Evolutionary conservation across 37 sponge, comb jelly and placozoan species (phyloP).

Genomic region (Halisarca cf. caerulea): DNA sequence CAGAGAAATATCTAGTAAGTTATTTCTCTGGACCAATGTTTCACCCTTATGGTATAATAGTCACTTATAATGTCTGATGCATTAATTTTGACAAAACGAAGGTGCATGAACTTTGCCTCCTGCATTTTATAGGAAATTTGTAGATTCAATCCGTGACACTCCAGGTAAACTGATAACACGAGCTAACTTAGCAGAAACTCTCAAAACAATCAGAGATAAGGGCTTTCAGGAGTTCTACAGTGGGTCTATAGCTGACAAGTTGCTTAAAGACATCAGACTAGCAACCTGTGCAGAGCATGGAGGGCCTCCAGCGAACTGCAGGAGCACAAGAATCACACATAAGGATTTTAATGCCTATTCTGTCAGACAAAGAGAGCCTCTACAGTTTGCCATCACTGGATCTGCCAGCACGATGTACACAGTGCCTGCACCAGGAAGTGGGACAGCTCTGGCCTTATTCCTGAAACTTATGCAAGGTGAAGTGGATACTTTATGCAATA

Average conservation of each 20-base stretch:
- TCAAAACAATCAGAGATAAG: neutral
- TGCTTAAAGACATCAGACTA: neutral
- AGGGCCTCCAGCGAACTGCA: neutral
- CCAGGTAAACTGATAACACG: too few species aligned
- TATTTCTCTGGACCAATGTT: too few species aligned
- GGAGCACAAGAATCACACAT: neutral
- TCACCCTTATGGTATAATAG: too few species aligned
- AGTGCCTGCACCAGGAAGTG: neutral
- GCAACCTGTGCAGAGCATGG: neutral
- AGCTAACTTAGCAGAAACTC: neutral
- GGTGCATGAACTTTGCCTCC: too few species aligned
- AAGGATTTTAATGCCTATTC: neutral
- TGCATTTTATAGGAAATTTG: too few species aligned
- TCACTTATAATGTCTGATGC: too few species aligned
- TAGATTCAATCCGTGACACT: too few species aligned
- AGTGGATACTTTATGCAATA: too few species aligned
- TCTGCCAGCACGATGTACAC: neutral
- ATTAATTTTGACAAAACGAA: too few species aligned
- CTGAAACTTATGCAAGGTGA: neutral
- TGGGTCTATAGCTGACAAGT: neutral
- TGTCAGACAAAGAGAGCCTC: neutral
- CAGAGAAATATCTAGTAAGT: too few species aligned
- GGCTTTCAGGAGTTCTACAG: conserved; percentile 2
- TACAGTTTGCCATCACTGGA: neutral
- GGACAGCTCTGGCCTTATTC: neutral